Conservation (phyloP, 1,140 invertebrate species). For the Calephelis nemesis region DNA sequence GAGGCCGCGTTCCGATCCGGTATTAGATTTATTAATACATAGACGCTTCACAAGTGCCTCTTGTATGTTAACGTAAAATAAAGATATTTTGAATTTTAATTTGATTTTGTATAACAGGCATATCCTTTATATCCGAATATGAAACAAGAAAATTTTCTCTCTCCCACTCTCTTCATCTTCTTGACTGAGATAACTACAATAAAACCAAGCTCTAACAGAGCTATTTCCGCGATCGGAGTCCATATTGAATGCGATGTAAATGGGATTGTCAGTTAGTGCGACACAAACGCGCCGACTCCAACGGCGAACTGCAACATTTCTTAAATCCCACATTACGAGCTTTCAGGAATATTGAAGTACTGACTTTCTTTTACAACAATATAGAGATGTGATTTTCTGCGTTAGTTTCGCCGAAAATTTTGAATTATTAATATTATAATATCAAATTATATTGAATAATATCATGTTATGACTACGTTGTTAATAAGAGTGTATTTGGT, state of each 20-base stretch:
- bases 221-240: not conserved
- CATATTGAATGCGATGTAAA: not conserved
- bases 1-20: too few species aligned
- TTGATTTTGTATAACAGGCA: too few species aligned
- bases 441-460: too few species aligned
- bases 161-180: not conserved
- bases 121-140: too few species aligned
- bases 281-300: not conserved
- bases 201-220: not conserved
- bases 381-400: not conserved
- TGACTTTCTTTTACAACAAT: not conserved
- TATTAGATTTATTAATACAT: too few species aligned
- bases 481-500: too few species aligned
- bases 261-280: constrained; percentile 4
- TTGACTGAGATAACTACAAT: not conserved
- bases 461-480: too few species aligned
- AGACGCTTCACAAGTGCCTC: too few species aligned
- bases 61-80: too few species aligned
- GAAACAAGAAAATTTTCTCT: not conserved
- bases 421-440: too few species aligned
- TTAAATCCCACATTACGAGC: not conserved
- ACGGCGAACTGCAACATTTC: constrained; percentile 1
- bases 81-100: too few species aligned
- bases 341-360: constrained; percentile 9
- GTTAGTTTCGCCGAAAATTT: too few species aligned